Evolutionary conservation across 2,113 vertebrate species (phyloP).

Genomic region (Cyprinodon brontotheroides): DNA sequence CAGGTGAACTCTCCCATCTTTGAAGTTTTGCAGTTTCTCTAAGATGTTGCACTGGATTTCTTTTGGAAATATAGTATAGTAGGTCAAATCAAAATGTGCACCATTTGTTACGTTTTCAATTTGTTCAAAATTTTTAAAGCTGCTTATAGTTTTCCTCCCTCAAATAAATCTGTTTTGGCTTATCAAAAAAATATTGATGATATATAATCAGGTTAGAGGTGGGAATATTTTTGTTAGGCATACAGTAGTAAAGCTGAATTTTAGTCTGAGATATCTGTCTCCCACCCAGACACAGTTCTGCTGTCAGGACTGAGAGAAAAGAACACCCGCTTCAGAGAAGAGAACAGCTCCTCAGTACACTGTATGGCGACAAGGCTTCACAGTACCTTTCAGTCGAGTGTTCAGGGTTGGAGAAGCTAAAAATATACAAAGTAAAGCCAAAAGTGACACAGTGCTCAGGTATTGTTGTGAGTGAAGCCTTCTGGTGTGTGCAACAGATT

Average conservation of each 20-base stretch:
- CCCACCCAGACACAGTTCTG: conserved; percentile 49
- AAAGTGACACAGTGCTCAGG: conserved; percentile 63
- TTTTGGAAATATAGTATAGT: too few species aligned
- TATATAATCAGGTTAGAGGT: neutral
- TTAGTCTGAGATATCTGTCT: conserved; percentile 31
- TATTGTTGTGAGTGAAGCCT: conserved; percentile 64
- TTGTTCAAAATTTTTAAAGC: too few species aligned
- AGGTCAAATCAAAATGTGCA: too few species aligned
- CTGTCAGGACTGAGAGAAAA: conserved; percentile 67
- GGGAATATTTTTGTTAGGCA: too few species aligned
- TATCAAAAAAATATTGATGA: neutral
- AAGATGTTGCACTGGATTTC: too few species aligned
- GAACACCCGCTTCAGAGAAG: conserved; percentile 54
- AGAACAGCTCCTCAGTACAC: conserved; percentile 63
- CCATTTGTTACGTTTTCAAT: too few species aligned
- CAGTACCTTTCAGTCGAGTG: conserved; percentile 58
- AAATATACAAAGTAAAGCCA: conserved; percentile 64
- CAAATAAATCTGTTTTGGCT: too few species aligned
- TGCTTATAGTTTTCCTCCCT: too few species aligned
- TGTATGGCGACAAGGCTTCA: conserved; percentile 63
- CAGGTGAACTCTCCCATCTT: too few species aligned
- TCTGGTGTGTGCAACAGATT: conserved; percentile 54
- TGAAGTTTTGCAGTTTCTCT: too few species aligned
- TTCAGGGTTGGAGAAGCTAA: conserved; percentile 66
- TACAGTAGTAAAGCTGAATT: neutral